A percentile compares a stretch with the other conserved stretches of the same genome.
Conservation (phyloP, 2,113 vertebrate species). For the Dissostichus mawsoni region DNA sequence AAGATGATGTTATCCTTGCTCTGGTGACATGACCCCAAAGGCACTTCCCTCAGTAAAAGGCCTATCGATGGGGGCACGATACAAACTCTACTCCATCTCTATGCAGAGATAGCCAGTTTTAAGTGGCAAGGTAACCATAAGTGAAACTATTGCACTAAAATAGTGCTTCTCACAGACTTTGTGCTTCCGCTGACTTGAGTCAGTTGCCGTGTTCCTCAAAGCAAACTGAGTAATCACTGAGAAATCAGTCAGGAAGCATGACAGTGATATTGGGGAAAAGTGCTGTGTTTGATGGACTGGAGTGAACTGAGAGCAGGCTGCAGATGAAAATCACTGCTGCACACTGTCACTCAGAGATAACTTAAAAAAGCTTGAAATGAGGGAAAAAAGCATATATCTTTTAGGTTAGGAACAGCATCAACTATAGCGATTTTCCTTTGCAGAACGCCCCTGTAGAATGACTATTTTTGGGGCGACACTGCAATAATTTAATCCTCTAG, state of each 20-base stretch:
- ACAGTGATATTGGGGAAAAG: slow-evolving; percentile 62
- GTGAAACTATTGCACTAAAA: slow-evolving; percentile 84
- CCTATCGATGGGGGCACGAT: slow-evolving; percentile 71
- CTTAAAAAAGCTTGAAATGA: slow-evolving; percentile 73
- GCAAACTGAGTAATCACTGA: slow-evolving; percentile 61
- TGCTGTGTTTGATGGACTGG: slow-evolving; percentile 63
- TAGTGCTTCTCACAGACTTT: slow-evolving; percentile 85
- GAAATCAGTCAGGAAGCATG: slow-evolving; percentile 78
- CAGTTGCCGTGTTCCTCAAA: slow-evolving; percentile 73
- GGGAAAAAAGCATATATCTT: slow-evolving; percentile 81
- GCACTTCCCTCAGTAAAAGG: slow-evolving; percentile 79
- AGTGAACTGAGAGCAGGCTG: slow-evolving; percentile 63
- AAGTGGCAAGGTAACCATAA: slow-evolving; percentile 77
- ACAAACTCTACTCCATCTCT: slow-evolving; percentile 78
- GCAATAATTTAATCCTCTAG: slow-evolving; percentile 80
- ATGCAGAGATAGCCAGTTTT: slow-evolving; percentile 81
- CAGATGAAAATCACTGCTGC: slow-evolving; percentile 62
- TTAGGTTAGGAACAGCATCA: slow-evolving; percentile 97
- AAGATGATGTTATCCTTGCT: slow-evolving; percentile 80
- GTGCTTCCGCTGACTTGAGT: slow-evolving; percentile 77
- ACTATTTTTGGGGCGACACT: slow-evolving; percentile 73
- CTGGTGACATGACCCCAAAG: slow-evolving; percentile 79
- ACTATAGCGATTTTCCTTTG: slow-evolving; percentile 84
- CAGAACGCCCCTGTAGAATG: slow-evolving; percentile 85
- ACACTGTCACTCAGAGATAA: slow-evolving; percentile 75